Base-by-base conservation (phyloP, 2,797 vertebrate genomes). In the Miichthys miiuy region DNA sequence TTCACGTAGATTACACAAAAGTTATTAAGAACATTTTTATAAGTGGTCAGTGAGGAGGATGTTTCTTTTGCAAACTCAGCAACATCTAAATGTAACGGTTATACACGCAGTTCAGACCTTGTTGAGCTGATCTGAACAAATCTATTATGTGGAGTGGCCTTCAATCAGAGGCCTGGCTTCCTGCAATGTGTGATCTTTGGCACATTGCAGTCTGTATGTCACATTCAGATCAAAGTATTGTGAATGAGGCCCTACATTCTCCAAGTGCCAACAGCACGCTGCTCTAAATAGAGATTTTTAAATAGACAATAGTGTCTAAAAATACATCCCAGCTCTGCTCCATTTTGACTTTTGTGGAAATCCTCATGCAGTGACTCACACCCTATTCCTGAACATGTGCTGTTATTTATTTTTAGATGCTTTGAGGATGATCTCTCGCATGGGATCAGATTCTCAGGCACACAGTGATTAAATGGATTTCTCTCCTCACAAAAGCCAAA, bases 341-440 rank as follows among this genome's bases (percentile, higher is more conserved):
- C 85, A 88, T 84, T 91, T 91, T 86, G 85, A 91, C 80, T 87
- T 83, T 82, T 84, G 88, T 88, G 92, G 86, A 89, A 89, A 82
- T 90, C 88, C 79, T 89, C 69, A 64, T 44, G 52, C 87, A 41
- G 56, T 79, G 78, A 87, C 82, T 88, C 75, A 42, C 75, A 60
- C 62, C 62, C 78, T 88, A 88, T 93, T 92, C 84, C 86, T 84
- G 84, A 90, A 88, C 75, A 69, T 84, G 85, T 70, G 81, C 83
- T 80, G 65, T 68, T 76, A 56, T 86, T 91, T 95, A 95, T 94
- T 92, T 94, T 91, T 92, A 92, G 88, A 72, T 44, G 68, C 79
- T 89, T 85, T 80, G 79, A 91, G 70, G 86, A 86, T 84, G 81
- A 91, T 86, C 75, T 85, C 67, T 85, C 17, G 57, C 74, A 69